A percentile compares a stretch with the other conserved stretches of the same genome.
Evolutionary conservation across 1,140 invertebrate genomes (phyloP).

Genomic region (Vollenhovia emeryi): DNA sequence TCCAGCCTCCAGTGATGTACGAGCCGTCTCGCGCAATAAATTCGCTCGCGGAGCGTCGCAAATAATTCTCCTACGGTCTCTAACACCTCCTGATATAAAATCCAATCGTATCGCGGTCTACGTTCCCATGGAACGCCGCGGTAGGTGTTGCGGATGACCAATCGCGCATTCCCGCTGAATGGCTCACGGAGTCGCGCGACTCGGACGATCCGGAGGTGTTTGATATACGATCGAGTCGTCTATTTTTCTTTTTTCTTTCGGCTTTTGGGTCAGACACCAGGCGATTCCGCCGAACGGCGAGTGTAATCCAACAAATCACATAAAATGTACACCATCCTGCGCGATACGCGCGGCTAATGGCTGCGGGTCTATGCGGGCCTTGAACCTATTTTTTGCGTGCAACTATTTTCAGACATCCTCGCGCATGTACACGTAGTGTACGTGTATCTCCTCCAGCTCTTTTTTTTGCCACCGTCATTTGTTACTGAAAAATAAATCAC

Average conservation of each 20-base stretch:
- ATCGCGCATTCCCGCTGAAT: not conserved
- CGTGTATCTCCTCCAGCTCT: not conserved
- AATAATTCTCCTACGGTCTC: slow-evolving; percentile 5
- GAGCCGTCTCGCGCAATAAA: slow-evolving; percentile 19
- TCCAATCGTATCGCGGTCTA: slow-evolving; percentile 13
- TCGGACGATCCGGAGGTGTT: not conserved
- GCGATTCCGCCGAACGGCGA: not conserved
- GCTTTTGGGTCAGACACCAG: not conserved
- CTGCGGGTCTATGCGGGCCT: not conserved
- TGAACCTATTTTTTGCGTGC: slow-evolving; percentile 28
- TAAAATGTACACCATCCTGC: not conserved
- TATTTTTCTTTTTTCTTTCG: not conserved
- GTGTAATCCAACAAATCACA: slow-evolving; percentile 14
- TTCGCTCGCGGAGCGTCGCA: not conserved
- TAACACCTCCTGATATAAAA: slow-evolving; percentile 27
- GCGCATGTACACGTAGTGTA: not conserved
- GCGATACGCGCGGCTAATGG: not conserved
- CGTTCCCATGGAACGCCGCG: not conserved
- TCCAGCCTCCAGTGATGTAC: slow-evolving; percentile 8
- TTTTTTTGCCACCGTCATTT: not conserved
- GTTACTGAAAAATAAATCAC: not conserved
- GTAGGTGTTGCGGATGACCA: not conserved
- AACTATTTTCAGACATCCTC: slow-evolving; percentile 16
- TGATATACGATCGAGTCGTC: slow-evolving; percentile 13
- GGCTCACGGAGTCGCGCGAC: slow-evolving; percentile 17